These are phyloP conservation scores for Teleopsis dalmanni DNA, from an alignment of 1,140 invertebrate genomes.

Conservation along the genomic window DNA sequence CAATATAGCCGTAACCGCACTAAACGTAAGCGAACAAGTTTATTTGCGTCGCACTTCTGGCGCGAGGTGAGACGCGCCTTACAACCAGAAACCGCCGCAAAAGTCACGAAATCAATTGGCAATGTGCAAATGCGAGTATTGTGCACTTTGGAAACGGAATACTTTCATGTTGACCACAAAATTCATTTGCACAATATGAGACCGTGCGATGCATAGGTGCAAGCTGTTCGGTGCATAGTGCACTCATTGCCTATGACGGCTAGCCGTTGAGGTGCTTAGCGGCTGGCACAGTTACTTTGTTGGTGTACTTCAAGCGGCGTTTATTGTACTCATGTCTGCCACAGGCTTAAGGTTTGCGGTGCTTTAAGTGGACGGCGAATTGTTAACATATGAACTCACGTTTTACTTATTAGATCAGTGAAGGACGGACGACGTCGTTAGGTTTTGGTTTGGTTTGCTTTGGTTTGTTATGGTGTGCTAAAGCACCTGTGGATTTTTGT, in stretches of 20 bases:
- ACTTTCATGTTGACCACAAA: neutral
- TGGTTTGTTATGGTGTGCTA: no score
- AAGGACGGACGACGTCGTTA: neutral
- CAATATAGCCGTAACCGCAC: no score
- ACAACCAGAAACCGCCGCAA: neutral
- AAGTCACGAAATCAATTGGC: slow-evolving; percentile 4
- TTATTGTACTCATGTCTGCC: neutral
- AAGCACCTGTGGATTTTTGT: no score
- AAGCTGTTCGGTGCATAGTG: neutral
- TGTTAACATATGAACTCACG: slow-evolving; percentile 17
- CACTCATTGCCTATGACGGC: neutral
- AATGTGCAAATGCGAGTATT: neutral
- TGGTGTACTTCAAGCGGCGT: neutral
- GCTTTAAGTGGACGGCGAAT: slow-evolving; percentile 5
- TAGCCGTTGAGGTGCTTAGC: neutral
- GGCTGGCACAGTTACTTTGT: neutral
- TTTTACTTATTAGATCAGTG: slow-evolving; percentile 12
- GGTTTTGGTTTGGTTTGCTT: no score
- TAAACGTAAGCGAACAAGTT: no score
- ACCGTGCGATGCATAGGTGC: neutral
- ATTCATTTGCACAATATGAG: neutral
- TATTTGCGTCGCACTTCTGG: no score
- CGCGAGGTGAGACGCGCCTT: no score
- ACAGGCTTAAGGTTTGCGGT: no score
- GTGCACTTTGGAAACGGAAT: slow-evolving; percentile 2